These are phyloP conservation scores for Akabosia matsudoensis DNA, from an alignment of 1,140 invertebrate genomes.

Conservation along the genomic window DNA sequence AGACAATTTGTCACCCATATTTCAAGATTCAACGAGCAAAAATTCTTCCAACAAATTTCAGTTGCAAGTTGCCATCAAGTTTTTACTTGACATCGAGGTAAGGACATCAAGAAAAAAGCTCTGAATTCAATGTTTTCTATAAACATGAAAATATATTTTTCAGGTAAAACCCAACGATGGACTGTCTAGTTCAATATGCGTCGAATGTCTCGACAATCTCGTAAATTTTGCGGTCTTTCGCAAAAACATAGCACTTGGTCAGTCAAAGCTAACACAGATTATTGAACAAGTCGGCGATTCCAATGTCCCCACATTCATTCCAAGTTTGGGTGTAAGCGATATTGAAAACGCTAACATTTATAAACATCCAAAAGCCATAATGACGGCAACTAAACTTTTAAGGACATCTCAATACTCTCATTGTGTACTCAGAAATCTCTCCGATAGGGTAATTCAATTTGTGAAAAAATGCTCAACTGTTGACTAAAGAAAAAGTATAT, in stretches of 20 bases:
- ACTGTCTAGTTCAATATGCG: constrained; percentile 28
- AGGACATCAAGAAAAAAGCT: background rate
- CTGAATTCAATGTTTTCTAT: background rate
- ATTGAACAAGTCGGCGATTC: constrained; percentile 24
- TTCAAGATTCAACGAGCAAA: constrained; percentile 35
- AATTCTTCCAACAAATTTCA: constrained; percentile 30
- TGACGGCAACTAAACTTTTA: constrained; percentile 27
- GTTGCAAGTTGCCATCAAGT: constrained; percentile 35
- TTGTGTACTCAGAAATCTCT: constrained; percentile 23
- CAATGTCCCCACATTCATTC: constrained; percentile 32
- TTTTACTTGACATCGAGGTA: constrained; percentile 39
- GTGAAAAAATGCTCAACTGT: background rate
- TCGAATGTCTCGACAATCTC: constrained; percentile 36
- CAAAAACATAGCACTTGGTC: constrained; percentile 35
- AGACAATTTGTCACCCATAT: constrained; percentile 30
- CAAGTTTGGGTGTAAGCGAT: constrained; percentile 36
- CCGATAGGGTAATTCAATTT: constrained; percentile 26
- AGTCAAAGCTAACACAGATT: constrained; percentile 34
- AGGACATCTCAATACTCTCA: constrained; percentile 35
- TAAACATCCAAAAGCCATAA: constrained; percentile 31
- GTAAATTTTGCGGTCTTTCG: constrained; percentile 36
- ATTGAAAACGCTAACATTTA: constrained; percentile 34
- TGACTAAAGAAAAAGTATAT: background rate
- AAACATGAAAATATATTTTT: background rate
- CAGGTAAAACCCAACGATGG: constrained; percentile 34